phyloP scores from a whole-genome alignment of 2,797 vertebrate genomes.

The Tauraco hartlaubi region DNA sequence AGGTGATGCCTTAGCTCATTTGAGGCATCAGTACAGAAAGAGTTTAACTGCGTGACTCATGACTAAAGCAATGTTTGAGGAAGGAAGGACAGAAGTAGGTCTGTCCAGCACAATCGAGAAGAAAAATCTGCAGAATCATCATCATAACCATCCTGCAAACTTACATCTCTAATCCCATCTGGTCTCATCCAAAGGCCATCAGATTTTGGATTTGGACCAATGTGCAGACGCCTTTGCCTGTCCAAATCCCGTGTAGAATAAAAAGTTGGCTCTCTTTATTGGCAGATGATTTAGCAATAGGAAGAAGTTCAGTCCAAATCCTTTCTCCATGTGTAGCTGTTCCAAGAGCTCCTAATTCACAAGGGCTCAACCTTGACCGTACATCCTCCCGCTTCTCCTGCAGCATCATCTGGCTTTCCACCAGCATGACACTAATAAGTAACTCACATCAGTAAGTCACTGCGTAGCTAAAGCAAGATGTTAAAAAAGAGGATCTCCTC shows the following conservation, averaged over 20 bases:
- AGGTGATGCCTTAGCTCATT: slow-evolving; percentile 12
- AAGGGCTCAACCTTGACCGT: slow-evolving; percentile 11
- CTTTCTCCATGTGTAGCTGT: slow-evolving; percentile 15
- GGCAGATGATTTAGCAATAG: slow-evolving; percentile 41
- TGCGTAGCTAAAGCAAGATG: not conserved
- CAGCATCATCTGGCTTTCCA: slow-evolving; percentile 28
- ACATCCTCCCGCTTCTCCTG: not conserved
- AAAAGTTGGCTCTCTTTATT: slow-evolving; percentile 31
- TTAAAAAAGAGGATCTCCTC: not conserved
- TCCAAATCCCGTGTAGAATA: not conserved
- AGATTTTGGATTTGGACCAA: slow-evolving; percentile 44
- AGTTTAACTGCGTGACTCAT: not conserved
- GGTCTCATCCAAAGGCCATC: slow-evolving; percentile 30
- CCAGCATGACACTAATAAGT: not conserved
- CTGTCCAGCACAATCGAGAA: not conserved
- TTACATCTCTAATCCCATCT: slow-evolving; percentile 18
- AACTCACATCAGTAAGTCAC: not conserved
- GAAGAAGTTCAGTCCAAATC: slow-evolving; percentile 43
- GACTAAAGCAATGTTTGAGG: not conserved
- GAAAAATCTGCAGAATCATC: slow-evolving; percentile 62
- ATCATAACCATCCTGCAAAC: slow-evolving; percentile 21
- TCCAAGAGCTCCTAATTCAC: slow-evolving; percentile 35
- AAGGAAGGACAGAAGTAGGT: slow-evolving; percentile 25
- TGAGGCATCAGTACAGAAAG: not conserved
- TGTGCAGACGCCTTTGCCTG: not conserved